These are phyloP conservation scores for Drosophila ambigua DNA, from an alignment of 1,140 invertebrate species.

Conservation along the genomic window DNA sequence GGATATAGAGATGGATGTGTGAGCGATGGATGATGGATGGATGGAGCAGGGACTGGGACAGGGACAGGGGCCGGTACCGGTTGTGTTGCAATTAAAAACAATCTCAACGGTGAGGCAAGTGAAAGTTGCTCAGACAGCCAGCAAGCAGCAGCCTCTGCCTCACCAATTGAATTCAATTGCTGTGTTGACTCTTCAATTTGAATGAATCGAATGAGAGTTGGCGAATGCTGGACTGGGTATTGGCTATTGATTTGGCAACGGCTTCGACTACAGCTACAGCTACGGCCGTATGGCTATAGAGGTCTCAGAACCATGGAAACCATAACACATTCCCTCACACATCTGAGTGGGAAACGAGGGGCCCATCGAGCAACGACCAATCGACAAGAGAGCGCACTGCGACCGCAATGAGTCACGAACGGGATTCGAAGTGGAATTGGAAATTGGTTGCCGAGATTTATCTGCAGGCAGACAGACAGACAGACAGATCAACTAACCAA, in stretches of 20 bases:
- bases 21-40: slow-evolving; percentile 2
- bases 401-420: slow-evolving; percentile 72
- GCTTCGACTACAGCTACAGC: not conserved
- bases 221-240: slow-evolving; percentile 20
- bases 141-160: slow-evolving; percentile 11
- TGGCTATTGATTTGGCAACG: slow-evolving; percentile 52
- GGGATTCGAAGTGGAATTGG: slow-evolving; percentile 56
- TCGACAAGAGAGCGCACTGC: slow-evolving; percentile 14
- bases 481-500: slow-evolving; percentile 1
- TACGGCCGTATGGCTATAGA: not conserved
- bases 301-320: slow-evolving; percentile 22
- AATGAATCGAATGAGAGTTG: slow-evolving; percentile 15
- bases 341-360: too few species aligned
- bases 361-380: slow-evolving; percentile 3
- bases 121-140: slow-evolving; percentile 57
- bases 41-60: not conserved
- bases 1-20: slow-evolving; percentile 25
- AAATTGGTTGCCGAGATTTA: slow-evolving; percentile 54
- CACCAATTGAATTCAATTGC: slow-evolving; percentile 65
- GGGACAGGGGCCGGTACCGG: slow-evolving; percentile 24
- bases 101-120: slow-evolving; percentile 37
- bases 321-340: not conserved
- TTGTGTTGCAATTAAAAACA: slow-evolving; percentile 49
- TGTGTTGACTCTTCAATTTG: slow-evolving; percentile 11
- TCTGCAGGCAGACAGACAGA: slow-evolving; percentile 5